Conservation (phyloP, 2,888 invertebrate genomes). For the Oasisia sp. region DNA sequence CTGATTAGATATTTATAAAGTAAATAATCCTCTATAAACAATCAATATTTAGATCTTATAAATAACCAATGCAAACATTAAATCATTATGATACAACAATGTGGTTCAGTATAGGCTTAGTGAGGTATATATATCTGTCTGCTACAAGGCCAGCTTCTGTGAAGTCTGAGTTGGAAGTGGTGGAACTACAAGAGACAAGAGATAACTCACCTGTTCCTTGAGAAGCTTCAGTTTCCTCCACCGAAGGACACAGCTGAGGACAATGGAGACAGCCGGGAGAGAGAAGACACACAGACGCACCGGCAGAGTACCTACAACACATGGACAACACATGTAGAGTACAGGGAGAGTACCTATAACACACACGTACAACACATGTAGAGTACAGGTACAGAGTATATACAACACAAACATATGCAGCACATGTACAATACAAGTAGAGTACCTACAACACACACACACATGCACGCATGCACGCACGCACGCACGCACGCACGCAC, state of each 20-base stretch:
- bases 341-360: background rate
- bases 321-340: background rate
- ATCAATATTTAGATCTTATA: background rate
- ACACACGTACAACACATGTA: background rate
- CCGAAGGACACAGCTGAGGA: constrained; percentile 50
- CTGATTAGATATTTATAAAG: background rate
- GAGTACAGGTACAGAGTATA: no score
- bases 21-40: no score
- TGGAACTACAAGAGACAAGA: background rate
- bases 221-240: constrained; percentile 45
- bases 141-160: background rate
- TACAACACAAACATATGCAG: no score
- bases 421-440: no score
- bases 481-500: no score
- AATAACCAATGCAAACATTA: background rate
- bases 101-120: background rate
- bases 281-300: constrained; percentile 55
- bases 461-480: no score
- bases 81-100: background rate
- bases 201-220: constrained; percentile 41
- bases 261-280: constrained; percentile 51
- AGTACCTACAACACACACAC: no score
- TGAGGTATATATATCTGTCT: background rate
- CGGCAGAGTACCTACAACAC: constrained; percentile 52
- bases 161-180: background rate